Evolutionary conservation across 2,797 vertebrate species (phyloP).

Genomic region (Margarornis squamiger): DNA sequence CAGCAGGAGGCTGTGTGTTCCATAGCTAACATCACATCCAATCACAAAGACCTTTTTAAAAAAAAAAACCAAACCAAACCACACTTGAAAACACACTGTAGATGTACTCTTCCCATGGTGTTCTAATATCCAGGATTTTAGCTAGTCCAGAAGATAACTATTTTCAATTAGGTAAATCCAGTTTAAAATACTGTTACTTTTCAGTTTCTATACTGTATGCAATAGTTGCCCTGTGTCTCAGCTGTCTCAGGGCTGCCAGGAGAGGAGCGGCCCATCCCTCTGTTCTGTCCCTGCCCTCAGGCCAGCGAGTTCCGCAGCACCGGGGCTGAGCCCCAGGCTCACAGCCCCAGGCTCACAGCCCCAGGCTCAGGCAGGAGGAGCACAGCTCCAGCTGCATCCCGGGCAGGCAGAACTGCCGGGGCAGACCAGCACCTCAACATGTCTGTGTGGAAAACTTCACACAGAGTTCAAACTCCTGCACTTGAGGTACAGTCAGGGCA

Average conservation of each 20-base stretch:
- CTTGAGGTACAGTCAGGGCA: neutral
- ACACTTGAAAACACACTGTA: neutral
- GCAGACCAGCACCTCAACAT: neutral
- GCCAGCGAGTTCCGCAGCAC: too few species aligned
- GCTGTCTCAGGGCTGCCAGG: too few species aligned
- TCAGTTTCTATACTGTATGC: neutral
- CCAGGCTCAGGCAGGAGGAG: neutral
- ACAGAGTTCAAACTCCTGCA: neutral
- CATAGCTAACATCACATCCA: neutral
- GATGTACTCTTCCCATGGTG: neutral
- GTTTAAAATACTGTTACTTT: neutral
- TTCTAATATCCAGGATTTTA: neutral
- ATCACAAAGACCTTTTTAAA: neutral
- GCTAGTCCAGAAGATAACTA: neutral
- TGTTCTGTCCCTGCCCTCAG: neutral
- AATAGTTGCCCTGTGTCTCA: neutral
- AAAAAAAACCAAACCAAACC: neutral
- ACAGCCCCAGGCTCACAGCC: too few species aligned
- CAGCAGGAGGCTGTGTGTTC: neutral
- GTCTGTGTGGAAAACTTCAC: neutral
- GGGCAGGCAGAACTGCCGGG: neutral
- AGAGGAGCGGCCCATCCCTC: neutral
- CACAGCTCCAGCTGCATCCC: neutral
- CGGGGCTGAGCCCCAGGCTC: too few species aligned
- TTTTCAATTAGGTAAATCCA: neutral